A percentile compares a stretch with the other conserved stretches of the same genome.
These are phyloP conservation scores for Crotalus horridus DNA, from an alignment of 2,113 vertebrate species.

Conservation along the genomic window DNA sequence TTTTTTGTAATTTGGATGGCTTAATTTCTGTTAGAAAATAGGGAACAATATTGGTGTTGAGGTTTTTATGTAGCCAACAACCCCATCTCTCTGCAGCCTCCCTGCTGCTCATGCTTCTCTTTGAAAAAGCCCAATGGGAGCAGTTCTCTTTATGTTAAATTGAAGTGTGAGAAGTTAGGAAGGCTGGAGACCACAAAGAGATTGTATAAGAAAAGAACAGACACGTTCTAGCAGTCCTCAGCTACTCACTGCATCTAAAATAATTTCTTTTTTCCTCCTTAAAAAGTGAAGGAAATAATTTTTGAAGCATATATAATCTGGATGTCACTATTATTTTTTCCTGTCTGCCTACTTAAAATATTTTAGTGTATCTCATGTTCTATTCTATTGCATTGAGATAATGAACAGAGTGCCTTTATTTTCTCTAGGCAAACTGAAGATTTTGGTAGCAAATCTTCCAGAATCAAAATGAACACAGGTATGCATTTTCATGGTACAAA, in stretches of 20 bases:
- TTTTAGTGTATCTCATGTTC: conserved; percentile 26
- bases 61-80: neutral
- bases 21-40: neutral
- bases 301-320: neutral
- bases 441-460: conserved; percentile 67
- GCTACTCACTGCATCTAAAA: neutral
- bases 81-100: neutral
- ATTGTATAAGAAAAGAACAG: neutral
- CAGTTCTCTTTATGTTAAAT: neutral
- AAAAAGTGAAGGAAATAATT: neutral
- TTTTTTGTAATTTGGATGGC: neutral
- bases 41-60: neutral
- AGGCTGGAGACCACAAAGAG: neutral
- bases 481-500: conserved; percentile 53
- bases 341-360: neutral
- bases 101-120: neutral
- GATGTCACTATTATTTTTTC: neutral
- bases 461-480: conserved; percentile 81
- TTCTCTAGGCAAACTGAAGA: conserved; percentile 74
- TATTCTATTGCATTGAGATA: conserved; percentile 44
- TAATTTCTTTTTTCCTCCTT: neutral
- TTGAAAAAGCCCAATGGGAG: neutral
- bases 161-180: neutral
- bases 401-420: conserved; percentile 65
- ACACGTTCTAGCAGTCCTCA: neutral